Conservation (phyloP, 2,113 vertebrate genomes). For the Crotalus tigris region DNA sequence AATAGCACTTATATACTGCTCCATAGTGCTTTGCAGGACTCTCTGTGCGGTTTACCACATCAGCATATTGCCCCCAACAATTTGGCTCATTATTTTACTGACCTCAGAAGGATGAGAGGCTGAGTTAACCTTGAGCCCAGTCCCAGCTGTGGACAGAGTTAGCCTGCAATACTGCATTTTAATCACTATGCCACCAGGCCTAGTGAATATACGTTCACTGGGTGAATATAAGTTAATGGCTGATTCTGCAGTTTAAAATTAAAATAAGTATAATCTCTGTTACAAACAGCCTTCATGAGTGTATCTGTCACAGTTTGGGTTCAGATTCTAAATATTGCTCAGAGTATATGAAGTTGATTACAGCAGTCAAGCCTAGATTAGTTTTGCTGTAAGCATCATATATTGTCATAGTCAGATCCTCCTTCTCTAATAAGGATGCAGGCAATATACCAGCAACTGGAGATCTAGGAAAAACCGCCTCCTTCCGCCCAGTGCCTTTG, state of each 20-base stretch:
- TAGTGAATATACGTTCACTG: background rate
- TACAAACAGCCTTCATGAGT: background rate
- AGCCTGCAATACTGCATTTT: background rate
- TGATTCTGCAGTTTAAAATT: background rate
- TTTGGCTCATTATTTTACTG: background rate
- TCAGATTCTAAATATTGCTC: background rate
- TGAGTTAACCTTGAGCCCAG: background rate
- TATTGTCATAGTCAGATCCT: background rate
- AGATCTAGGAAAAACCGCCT: background rate
- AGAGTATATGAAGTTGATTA: background rate
- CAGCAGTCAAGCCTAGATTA: background rate
- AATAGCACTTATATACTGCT: background rate
- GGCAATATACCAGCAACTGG: background rate
- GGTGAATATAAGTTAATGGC: background rate
- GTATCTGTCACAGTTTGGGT: background rate
- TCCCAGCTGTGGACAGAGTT: background rate
- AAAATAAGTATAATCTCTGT: background rate
- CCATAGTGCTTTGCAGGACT: background rate
- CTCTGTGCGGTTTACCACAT: background rate
- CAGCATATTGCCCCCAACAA: background rate
- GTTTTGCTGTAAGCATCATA: background rate
- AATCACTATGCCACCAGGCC: background rate
- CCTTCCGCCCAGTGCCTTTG: background rate
- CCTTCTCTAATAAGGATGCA: background rate
- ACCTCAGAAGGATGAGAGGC: background rate